Conservation (phyloP, 1,140 invertebrate species). For the Penaeus vannamei region DNA sequence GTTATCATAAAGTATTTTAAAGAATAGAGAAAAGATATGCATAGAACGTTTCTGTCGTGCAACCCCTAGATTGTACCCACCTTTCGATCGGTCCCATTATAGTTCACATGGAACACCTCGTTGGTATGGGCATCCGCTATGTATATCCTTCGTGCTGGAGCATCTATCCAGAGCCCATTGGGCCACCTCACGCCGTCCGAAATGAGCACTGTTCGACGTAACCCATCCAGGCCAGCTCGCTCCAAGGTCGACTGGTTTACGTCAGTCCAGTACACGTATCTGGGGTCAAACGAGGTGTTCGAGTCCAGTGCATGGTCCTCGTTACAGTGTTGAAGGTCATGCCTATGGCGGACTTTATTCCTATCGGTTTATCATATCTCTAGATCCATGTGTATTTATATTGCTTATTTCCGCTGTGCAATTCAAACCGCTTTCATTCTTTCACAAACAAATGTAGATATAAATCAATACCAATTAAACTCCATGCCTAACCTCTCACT, state of each 20-base stretch:
- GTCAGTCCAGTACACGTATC: slow-evolving; percentile 61
- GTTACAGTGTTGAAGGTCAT: too few relatives aligned
- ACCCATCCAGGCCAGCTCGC: slow-evolving; percentile 75
- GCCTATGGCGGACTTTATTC: too few relatives aligned
- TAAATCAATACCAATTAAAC: too few relatives aligned
- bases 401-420: too few relatives aligned
- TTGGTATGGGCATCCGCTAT: slow-evolving; percentile 79
- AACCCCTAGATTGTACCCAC: slow-evolving; percentile 72
- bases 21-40: not conserved
- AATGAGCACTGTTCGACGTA: slow-evolving; percentile 71
- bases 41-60: not conserved
- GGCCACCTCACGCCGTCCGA: slow-evolving; percentile 77
- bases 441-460: too few relatives aligned
- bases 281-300: not conserved
- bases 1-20: too few relatives aligned
- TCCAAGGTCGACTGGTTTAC: slow-evolving; percentile 70
- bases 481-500: too few relatives aligned
- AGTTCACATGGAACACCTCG: slow-evolving; percentile 86
- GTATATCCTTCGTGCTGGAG: slow-evolving; percentile 76
- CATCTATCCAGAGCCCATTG: slow-evolving; percentile 80
- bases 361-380: too few relatives aligned
- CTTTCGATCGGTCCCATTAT: slow-evolving; percentile 84
- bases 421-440: too few relatives aligned
- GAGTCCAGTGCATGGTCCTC: too few relatives aligned
- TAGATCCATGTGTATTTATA: too few relatives aligned